These are phyloP conservation scores for Papilio aristodemus DNA, from an alignment of 1,140 invertebrate species.

Conservation along the genomic window DNA sequence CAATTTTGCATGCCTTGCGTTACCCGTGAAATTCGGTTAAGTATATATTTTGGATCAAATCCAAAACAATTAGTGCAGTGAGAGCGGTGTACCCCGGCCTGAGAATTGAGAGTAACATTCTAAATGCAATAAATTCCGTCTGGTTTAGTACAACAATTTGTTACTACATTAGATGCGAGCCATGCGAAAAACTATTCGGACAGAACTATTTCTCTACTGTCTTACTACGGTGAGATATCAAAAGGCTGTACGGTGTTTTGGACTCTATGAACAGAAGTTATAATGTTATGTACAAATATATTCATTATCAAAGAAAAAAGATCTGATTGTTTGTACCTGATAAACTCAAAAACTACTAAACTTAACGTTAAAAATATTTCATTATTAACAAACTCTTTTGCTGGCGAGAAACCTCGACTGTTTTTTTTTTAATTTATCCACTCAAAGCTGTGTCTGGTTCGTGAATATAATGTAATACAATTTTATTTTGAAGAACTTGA, in stretches of 20 bases:
- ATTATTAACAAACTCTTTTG: too few relatives aligned
- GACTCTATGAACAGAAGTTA: not conserved
- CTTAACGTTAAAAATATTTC: too few relatives aligned
- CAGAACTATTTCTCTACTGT: not conserved
- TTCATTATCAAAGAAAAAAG: too few relatives aligned
- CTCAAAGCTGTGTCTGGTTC: too few relatives aligned
- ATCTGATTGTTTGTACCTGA: too few relatives aligned
- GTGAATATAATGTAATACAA: too few relatives aligned
- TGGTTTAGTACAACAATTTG: constrained; percentile 39
- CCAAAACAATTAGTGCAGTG: constrained; percentile 76
- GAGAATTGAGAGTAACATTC: constrained; percentile 46
- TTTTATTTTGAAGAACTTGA: not conserved
- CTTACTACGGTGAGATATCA: not conserved
- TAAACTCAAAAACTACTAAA: too few relatives aligned
- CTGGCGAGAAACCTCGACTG: too few relatives aligned
- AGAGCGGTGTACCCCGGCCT: constrained; percentile 34
- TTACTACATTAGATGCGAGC: constrained; percentile 28
- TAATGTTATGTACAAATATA: too few relatives aligned
- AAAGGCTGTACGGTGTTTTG: too few relatives aligned
- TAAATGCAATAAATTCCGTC: constrained; percentile 44
- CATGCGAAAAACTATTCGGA: constrained; percentile 19
- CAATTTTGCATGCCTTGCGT: constrained; percentile 62
- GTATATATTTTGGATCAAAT: constrained; percentile 72
- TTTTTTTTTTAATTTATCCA: too few relatives aligned
- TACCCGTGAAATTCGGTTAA: constrained; percentile 71